These are phyloP conservation scores for Procapra przewalskii DNA, from an alignment of 2,113 vertebrate genomes.

Conservation along the genomic window DNA sequence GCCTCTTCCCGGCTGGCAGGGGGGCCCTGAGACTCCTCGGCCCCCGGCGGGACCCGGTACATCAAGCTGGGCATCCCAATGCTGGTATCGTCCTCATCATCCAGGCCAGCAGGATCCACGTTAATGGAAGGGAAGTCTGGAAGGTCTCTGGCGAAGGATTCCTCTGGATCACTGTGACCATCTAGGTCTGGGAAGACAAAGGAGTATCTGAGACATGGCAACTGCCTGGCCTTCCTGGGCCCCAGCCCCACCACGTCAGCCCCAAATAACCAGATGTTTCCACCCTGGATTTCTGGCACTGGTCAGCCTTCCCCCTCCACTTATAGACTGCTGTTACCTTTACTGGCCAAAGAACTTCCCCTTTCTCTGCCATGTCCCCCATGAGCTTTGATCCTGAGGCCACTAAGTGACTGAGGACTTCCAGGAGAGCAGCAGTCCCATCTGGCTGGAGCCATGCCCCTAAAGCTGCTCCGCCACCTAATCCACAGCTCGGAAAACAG, in stretches of 20 bases:
- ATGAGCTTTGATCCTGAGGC: neutral
- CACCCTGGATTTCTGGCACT: neutral
- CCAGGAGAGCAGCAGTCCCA: neutral
- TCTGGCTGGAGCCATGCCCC: neutral
- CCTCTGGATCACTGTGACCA: constrained; percentile 94
- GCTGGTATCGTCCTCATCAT: constrained; percentile 96
- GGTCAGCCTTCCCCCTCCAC: neutral
- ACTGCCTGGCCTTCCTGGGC: neutral
- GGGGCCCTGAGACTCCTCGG: constrained; percentile 71
- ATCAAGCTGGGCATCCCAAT: constrained; percentile 91
- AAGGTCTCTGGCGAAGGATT: constrained; percentile 94
- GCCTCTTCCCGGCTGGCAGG: constrained; percentile 58
- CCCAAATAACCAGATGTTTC: neutral
- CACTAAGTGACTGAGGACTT: neutral
- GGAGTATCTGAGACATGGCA: neutral
- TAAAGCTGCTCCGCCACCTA: neutral
- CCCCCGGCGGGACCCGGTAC: constrained; percentile 80
- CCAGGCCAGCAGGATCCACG: constrained; percentile 88
- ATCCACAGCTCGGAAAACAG: neutral
- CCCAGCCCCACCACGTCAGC: neutral
- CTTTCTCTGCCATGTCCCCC: neutral
- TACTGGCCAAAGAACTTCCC: neutral
- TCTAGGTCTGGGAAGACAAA: constrained; percentile 85
- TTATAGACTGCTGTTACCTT: neutral
- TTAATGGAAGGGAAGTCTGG: constrained; percentile 97